Evolutionary conservation across 1,140 invertebrate genomes (phyloP).

Genomic region (Heterodera carotae): DNA sequence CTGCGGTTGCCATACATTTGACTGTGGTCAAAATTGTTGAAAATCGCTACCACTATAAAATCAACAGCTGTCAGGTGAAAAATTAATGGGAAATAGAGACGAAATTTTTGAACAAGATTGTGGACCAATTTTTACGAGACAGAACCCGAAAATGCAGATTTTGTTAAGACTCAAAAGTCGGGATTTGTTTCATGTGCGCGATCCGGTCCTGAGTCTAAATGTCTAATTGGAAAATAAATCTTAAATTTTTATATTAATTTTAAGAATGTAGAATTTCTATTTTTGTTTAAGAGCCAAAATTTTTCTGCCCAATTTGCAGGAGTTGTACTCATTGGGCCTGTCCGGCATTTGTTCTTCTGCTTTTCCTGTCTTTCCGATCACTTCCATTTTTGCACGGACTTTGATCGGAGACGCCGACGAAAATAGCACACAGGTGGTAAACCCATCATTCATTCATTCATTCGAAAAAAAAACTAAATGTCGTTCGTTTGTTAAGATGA

Average conservation of each 20-base stretch:
- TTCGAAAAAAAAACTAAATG: neutral
- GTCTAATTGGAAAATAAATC: no score
- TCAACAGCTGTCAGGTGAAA: conserved; percentile 62
- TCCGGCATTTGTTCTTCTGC: conserved; percentile 60
- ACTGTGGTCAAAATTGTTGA: conserved; percentile 64
- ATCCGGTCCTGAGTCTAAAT: no score
- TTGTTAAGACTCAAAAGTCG: no score
- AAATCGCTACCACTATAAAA: conserved; percentile 60
- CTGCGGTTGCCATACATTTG: conserved; percentile 60
- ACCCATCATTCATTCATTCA: no score
- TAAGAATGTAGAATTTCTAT: no score
- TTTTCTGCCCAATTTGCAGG: conserved; percentile 33
- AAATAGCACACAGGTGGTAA: conserved; percentile 61
- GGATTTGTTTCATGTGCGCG: no score
- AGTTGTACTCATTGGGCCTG: conserved; percentile 61
- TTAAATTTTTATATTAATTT: no score
- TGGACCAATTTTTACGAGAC: no score
- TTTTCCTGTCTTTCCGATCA: conserved; percentile 65
- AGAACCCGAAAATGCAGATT: no score
- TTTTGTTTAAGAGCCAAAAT: neutral
- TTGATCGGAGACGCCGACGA: conserved; percentile 59
- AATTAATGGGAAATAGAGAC: no score
- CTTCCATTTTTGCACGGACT: conserved; percentile 62
- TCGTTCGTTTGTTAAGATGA: conserved; percentile 45
- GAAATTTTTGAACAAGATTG: no score